phyloP scores from a whole-genome alignment of 2,888 invertebrate genomes.

The Esperia sulphurella region DNA sequence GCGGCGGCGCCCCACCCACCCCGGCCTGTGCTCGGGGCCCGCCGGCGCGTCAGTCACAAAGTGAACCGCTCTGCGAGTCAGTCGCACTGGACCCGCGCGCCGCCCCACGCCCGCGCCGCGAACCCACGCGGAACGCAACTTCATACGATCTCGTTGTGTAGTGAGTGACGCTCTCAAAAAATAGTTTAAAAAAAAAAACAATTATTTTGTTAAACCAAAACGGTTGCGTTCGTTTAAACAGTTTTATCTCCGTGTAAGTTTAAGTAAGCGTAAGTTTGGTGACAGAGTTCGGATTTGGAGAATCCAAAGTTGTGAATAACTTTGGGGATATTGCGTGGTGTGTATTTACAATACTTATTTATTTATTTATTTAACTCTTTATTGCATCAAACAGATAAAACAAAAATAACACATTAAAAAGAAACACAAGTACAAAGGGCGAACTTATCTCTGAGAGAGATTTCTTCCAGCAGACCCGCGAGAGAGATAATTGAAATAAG shows the following conservation, averaged over 20 bases:
- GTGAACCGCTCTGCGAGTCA: slow-evolving; percentile 8
- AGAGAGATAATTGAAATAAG: too few relatives aligned
- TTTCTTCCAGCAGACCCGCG: too few relatives aligned
- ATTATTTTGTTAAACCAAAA: background rate
- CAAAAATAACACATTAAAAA: too few relatives aligned
- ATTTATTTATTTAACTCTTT: too few relatives aligned
- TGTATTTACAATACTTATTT: background rate
- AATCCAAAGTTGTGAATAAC: background rate
- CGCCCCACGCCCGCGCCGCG: background rate
- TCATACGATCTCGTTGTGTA: slow-evolving; percentile 27
- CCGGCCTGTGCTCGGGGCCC: slow-evolving; percentile 11
- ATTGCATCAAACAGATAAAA: too few relatives aligned
- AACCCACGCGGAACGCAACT: slow-evolving; percentile 1
- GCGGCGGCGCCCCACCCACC: slow-evolving; percentile 15
- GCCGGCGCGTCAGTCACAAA: slow-evolving; percentile 12
- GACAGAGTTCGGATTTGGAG: background rate
- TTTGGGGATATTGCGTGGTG: background rate
- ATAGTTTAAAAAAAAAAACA: background rate
- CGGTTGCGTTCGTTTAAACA: slow-evolving; percentile 1
- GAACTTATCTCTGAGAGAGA: too few relatives aligned
- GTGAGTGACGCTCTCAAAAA: background rate
- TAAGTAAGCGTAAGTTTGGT: background rate
- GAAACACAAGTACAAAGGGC: too few relatives aligned
- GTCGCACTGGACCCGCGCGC: slow-evolving; percentile 6
- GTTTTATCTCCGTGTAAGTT: too few relatives aligned